Conservation (phyloP, 2,888 invertebrate species). For the Drosophila fungiperda region DNA sequence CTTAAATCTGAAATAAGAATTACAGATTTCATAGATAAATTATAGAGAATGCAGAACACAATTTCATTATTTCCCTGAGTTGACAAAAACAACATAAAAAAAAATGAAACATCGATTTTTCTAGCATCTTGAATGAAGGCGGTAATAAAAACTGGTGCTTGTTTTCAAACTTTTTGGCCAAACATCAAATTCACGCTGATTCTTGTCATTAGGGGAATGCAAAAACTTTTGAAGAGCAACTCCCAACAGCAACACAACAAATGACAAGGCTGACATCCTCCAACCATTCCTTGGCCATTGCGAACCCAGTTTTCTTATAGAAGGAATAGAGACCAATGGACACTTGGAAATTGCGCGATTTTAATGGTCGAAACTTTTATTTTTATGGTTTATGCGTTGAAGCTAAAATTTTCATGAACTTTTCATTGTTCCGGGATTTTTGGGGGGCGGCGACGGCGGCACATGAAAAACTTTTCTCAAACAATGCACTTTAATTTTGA, state of each 20-base stretch:
- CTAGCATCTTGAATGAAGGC: slow-evolving; percentile 1
- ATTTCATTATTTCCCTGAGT: not conserved
- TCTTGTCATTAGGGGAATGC: slow-evolving; percentile 61
- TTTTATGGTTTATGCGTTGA: slow-evolving; percentile 81
- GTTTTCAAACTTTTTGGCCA: slow-evolving; percentile 50
- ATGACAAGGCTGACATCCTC: slow-evolving; percentile 31
- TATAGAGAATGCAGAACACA: not conserved
- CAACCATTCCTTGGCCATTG: not conserved
- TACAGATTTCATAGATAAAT: not conserved
- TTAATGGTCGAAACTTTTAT: slow-evolving; percentile 79
- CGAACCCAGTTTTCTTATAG: not conserved
- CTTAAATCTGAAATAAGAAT: not conserved
- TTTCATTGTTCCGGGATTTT: slow-evolving; percentile 79
- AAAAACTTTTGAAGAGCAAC: slow-evolving; percentile 41
- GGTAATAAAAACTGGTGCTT: slow-evolving; percentile 33
- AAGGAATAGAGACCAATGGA: slow-evolving; percentile 51
- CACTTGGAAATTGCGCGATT: slow-evolving; percentile 73
- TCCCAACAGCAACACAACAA: slow-evolving; percentile 56
- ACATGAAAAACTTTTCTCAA: slow-evolving; percentile 67
- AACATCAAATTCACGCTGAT: slow-evolving; percentile 78
- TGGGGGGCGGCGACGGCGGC: slow-evolving; percentile 38
- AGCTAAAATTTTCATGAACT: slow-evolving; percentile 81
- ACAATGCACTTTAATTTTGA: slow-evolving; percentile 80
- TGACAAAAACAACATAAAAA: not conserved
- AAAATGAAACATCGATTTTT: slow-evolving; percentile 10